phyloP scores from a whole-genome alignment of 2,113 vertebrate genomes.

The Rhinoderma darwinii region DNA sequence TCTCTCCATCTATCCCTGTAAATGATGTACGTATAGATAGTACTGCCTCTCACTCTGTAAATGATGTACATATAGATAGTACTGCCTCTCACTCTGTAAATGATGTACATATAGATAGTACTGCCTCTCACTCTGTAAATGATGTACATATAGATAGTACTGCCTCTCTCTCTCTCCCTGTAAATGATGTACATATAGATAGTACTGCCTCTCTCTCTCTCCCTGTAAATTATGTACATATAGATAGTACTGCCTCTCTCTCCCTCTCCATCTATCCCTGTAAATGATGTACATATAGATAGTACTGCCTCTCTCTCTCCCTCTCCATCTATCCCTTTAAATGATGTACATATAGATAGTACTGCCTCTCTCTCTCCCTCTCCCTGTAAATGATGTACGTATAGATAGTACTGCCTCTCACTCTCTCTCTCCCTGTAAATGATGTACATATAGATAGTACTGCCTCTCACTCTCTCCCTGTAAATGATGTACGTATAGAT shows the following conservation, averaged over 20 bases:
- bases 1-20: too few relatives aligned
- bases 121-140: neutral
- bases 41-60: too few relatives aligned
- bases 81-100: neutral
- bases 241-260: neutral
- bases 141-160: neutral
- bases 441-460: too few relatives aligned
- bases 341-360: neutral
- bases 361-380: neutral
- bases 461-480: neutral
- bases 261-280: neutral
- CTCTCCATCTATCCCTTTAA: too few relatives aligned
- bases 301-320: neutral
- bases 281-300: too few relatives aligned
- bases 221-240: neutral
- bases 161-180: neutral
- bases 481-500: neutral
- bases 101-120: neutral
- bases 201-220: neutral
- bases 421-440: neutral
- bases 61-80: too few relatives aligned
- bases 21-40: too few relatives aligned
- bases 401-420: neutral
- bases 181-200: neutral
- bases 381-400: neutral